Conservation (phyloP, 1,140 invertebrate genomes). For the Octopus sinensis region DNA sequence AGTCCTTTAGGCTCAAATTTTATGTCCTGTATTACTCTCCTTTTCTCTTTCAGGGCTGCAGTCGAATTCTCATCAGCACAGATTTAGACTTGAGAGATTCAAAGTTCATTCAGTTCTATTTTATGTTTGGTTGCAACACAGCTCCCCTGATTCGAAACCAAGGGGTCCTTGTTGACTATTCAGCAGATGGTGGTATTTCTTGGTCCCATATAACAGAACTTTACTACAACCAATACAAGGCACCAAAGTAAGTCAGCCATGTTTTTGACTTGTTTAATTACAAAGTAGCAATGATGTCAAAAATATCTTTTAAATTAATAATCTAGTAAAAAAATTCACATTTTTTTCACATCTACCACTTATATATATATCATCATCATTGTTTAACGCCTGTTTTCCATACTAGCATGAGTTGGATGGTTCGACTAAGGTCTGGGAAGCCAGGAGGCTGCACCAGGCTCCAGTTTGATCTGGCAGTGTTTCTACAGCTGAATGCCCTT, state of each 20-base stretch:
- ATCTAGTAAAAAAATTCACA: no score
- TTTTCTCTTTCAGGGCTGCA: conserved; percentile 51
- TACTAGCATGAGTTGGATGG: no score
- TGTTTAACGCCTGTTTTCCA: no score
- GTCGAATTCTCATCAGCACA: conserved; percentile 50
- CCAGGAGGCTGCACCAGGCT: no score
- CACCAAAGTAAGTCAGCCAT: conserved; percentile 39
- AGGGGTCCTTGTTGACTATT: conserved; percentile 52
- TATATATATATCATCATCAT: no score
- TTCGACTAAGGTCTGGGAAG: no score
- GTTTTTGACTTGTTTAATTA: background rate
- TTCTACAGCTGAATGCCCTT: no score
- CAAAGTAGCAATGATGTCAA: no score
- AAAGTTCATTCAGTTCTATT: conserved; percentile 57
- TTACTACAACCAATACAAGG: conserved; percentile 48
- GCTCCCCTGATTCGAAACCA: conserved; percentile 44
- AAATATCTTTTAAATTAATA: no score
- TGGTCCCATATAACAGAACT: conserved; percentile 53
- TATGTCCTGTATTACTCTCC: background rate
- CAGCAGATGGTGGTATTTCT: conserved; percentile 48
- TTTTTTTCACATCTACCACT: no score
- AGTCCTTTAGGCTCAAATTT: no score
- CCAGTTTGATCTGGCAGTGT: no score
- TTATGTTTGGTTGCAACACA: conserved; percentile 55
- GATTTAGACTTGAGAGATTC: conserved; percentile 56